These are phyloP conservation scores for Odontomyia ornata DNA, from an alignment of 2,888 invertebrate genomes.

Conservation along the genomic window DNA sequence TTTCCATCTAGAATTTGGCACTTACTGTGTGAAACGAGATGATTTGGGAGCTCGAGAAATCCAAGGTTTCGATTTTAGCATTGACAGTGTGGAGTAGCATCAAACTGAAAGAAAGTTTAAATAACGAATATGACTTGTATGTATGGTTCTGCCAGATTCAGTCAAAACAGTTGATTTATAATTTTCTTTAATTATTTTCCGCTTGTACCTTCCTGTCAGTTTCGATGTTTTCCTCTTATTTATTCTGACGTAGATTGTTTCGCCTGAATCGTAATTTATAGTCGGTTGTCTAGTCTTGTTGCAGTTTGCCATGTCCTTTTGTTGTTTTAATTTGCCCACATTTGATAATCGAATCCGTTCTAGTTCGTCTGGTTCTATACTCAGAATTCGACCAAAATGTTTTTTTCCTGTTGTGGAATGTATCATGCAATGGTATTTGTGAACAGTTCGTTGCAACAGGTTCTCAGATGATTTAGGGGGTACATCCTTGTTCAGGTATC, in stretches of 20 bases:
- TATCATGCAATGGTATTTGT: conserved; percentile 45
- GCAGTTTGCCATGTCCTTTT: no score
- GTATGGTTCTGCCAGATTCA: conserved; percentile 43
- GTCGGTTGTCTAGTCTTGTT: no score
- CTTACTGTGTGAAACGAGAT: conserved; percentile 4
- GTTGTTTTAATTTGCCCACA: no score
- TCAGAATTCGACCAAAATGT: conserved; percentile 40
- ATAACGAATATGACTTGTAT: conserved; percentile 45
- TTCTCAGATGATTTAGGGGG: conserved; percentile 11
- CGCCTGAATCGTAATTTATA: conserved; percentile 46
- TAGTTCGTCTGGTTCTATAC: conserved; percentile 46
- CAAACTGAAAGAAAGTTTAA: conserved; percentile 26
- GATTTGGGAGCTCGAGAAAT: no score
- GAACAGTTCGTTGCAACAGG: conserved; percentile 13
- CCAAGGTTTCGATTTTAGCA: conserved; percentile 12
- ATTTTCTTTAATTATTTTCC: no score
- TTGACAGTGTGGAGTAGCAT: neutral
- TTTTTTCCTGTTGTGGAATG: no score
- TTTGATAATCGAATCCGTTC: conserved; percentile 45
- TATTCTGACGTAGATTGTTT: conserved; percentile 45
- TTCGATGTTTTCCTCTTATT: conserved; percentile 50
- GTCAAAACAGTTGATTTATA: no score
- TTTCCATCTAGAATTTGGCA: conserved; percentile 10
- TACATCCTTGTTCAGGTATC: neutral
- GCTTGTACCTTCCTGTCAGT: conserved; percentile 50